These are phyloP conservation scores for Julus scanicus DNA, from an alignment of 2,888 invertebrate species.

Conservation along the genomic window DNA sequence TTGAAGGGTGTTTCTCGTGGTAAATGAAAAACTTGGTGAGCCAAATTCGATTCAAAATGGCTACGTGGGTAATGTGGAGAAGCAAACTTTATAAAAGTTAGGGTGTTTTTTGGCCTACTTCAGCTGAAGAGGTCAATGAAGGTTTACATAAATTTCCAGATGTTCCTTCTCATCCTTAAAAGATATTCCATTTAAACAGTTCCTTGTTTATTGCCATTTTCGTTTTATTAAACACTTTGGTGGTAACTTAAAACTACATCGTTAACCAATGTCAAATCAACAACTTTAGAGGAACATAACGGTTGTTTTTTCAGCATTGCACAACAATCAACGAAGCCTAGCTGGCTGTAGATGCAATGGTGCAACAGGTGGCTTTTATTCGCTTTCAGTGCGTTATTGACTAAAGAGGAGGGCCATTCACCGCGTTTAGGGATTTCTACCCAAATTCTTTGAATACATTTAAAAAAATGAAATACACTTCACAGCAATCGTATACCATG, in stretches of 20 bases:
- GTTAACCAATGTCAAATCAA: background rate
- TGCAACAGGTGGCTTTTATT: slow-evolving; percentile 1
- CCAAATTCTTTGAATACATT: background rate
- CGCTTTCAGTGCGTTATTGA: background rate
- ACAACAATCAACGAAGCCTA: background rate
- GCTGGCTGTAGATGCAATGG: background rate
- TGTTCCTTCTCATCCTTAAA: background rate
- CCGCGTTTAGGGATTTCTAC: background rate
- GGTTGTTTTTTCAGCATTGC: slow-evolving; percentile 10
- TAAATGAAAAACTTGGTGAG: background rate
- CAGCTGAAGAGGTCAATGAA: background rate
- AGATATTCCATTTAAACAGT: background rate
- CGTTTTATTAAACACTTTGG: background rate
- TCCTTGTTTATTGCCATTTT: background rate
- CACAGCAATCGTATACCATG: too few species aligned
- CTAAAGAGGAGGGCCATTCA: background rate
- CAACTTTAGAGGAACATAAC: background rate
- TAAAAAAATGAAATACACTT: too few species aligned
- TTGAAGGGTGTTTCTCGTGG: background rate
- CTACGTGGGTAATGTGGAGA: background rate
- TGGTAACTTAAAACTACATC: background rate
- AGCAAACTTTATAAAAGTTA: background rate
- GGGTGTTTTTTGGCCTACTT: slow-evolving; percentile 30
- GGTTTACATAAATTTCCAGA: slow-evolving; percentile 17
- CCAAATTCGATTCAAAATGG: background rate